Evolutionary conservation across 2,888 invertebrate species (phyloP), one percentile per base, ranked within the genome.

Genomic region (Drosophila mulleri): DNA sequence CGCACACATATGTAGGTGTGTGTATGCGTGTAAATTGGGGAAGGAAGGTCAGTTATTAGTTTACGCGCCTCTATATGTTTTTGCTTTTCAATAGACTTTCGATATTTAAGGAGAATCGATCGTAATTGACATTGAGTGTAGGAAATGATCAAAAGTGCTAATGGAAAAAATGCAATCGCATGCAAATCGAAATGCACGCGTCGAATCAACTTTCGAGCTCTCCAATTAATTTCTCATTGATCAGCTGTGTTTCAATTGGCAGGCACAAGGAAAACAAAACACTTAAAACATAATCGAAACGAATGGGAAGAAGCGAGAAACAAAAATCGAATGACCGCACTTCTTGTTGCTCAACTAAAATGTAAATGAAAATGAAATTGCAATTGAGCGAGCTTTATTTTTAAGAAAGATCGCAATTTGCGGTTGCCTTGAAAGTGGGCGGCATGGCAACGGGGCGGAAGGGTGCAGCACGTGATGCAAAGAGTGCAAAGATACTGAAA

Each of bases 211-310:
- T 35, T 52, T 48, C 18, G 18, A 47, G 50, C 48, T 45, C 48
- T 56, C 32, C 52, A 68, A 71, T 68, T 59, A 58, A 65, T 23
- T 61, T 41, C 50, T 48, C 52, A 66, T 56, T 70, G 67, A 82
- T 71, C 62, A 58, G 58, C 54, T 61, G 67, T 54, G 9, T 45
- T 7, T 41, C 54, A 79, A 83, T 83, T 82, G 77, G 61, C 45
- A 45, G 65, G 52, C 50, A 56, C 3, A 14, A 35, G 39, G 66
- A 77, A 82, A 83, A 85, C 83, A 83, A 85, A 85, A 67, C 85
- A 84, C 80, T 85, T 85, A 72, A 80, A 44, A 29, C 20, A 60
- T 42, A 60, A 14, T 44, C 26, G 14, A 61, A 42, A 26, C 50
- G 50, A 53, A 56, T 53, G 23, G 9, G 50, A 42, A 56, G 57